phyloP scores from a whole-genome alignment of 2,888 invertebrate genomes.

The Epirrhoe tristata region DNA sequence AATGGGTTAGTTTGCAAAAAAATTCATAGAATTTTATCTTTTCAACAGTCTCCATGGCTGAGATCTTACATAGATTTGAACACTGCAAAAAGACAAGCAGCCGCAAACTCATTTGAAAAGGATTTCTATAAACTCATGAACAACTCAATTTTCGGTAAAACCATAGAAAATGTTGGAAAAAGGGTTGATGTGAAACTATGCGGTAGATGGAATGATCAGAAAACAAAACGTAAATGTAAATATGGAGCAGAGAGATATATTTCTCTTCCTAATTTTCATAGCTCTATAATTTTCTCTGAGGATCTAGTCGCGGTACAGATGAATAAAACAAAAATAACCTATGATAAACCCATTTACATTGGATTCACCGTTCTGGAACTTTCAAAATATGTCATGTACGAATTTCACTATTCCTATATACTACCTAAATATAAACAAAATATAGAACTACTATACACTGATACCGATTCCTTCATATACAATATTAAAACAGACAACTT shows the following conservation, averaged over 20 bases:
- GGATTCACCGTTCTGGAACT: constrained; percentile 3
- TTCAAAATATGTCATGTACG: not conserved
- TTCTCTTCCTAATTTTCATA: constrained; percentile 5
- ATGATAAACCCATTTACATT: constrained; percentile 2
- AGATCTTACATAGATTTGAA: constrained; percentile 30
- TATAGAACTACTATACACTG: not conserved
- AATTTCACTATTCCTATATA: constrained; percentile 6
- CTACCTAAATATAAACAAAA: not conserved
- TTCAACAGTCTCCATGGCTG: constrained; percentile 36
- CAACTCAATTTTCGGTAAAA: constrained; percentile 31
- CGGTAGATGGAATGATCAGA: constrained; percentile 4
- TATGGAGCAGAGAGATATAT: constrained; percentile 5
- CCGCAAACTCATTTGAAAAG: too few species aligned
- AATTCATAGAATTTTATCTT: constrained; percentile 37
- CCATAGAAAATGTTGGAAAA: constrained; percentile 33
- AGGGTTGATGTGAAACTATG: constrained; percentile 2
- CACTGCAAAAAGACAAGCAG: constrained; percentile 26
- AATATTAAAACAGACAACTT: constrained; percentile 9
- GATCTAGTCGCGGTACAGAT: not conserved
- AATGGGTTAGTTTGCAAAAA: constrained; percentile 30
- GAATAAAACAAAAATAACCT: constrained; percentile 6
- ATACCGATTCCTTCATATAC: constrained; percentile 2
- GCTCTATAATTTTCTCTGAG: constrained; percentile 2
- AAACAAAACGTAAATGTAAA: constrained; percentile 1
- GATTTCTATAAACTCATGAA: too few species aligned